Evolutionary conservation across 2,888 invertebrate genomes (phyloP).

Genomic region (Marasmarcha lunaedactyla): DNA sequence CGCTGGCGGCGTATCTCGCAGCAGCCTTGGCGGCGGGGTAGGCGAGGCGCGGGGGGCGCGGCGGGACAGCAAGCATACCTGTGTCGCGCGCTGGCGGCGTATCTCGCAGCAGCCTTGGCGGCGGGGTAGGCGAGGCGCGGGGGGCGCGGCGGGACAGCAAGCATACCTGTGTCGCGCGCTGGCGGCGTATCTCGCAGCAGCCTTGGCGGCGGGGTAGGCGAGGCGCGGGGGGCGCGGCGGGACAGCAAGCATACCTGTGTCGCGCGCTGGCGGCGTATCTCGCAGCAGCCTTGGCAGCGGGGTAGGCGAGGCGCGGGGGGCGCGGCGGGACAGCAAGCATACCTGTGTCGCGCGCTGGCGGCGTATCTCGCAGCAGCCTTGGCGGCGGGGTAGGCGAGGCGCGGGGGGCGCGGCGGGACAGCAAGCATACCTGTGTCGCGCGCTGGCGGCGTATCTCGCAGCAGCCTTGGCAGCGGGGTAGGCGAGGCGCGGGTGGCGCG

Average conservation of each 20-base stretch:
- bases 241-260: background rate
- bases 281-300: background rate
- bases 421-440: too few relatives aligned
- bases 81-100: background rate
- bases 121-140: background rate
- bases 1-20: background rate
- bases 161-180: background rate
- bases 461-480: conserved; percentile 74
- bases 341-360: too few relatives aligned
- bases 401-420: too few relatives aligned
- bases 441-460: conserved; percentile 55
- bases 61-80: background rate
- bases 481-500: conserved; percentile 71
- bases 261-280: background rate
- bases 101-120: background rate
- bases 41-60: background rate
- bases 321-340: background rate
- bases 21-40: background rate
- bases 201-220: background rate
- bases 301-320: background rate
- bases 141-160: background rate
- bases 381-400: too few relatives aligned
- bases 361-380: too few relatives aligned
- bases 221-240: background rate
- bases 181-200: background rate